These are phyloP conservation scores for Unio delphinus DNA, from an alignment of 2,888 invertebrate species.

Conservation along the genomic window DNA sequence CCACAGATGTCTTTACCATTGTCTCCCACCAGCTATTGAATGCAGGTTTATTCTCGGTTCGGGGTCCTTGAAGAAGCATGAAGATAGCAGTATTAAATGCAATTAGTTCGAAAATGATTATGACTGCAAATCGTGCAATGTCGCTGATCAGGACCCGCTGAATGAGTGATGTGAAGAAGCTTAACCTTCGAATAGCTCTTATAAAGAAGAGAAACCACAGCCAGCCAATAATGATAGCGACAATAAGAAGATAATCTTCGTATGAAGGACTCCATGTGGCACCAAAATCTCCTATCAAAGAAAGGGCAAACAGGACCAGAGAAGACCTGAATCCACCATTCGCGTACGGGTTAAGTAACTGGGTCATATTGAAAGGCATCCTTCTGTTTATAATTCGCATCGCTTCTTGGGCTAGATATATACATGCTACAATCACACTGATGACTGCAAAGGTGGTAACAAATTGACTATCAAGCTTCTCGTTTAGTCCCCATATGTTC, in stretches of 20 bases:
- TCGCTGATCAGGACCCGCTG: constrained; percentile 47
- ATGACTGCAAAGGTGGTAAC: constrained; percentile 20
- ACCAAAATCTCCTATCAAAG: too few relatives aligned
- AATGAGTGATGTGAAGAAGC: constrained; percentile 56
- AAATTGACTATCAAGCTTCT: constrained; percentile 15
- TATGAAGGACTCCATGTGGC: too few relatives aligned
- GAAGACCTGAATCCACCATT: constrained; percentile 41
- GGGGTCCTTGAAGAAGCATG: constrained; percentile 38
- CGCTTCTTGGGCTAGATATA: constrained; percentile 24
- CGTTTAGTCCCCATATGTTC: constrained; percentile 4
- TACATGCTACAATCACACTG: constrained; percentile 18
- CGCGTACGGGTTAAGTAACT: constrained; percentile 31
- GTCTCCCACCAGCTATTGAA: constrained; percentile 35
- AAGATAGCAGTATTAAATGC: constrained; percentile 52
- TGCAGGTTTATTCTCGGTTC: constrained; percentile 16
- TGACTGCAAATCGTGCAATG: constrained; percentile 41
- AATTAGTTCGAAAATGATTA: constrained; percentile 41
- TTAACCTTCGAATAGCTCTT: constrained; percentile 31
- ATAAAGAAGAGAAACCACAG: too few relatives aligned
- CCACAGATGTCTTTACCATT: constrained; percentile 22
- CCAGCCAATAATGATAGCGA: too few relatives aligned
- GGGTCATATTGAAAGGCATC: constrained; percentile 18
- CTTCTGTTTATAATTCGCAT: constrained; percentile 11
- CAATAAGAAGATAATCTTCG: too few relatives aligned
- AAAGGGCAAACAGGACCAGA: constrained; percentile 36